Evolutionary conservation across 1,140 invertebrate genomes (phyloP), one percentile per base, ranked within the genome.

Genomic region (Tetramorium parvispinum): DNA sequence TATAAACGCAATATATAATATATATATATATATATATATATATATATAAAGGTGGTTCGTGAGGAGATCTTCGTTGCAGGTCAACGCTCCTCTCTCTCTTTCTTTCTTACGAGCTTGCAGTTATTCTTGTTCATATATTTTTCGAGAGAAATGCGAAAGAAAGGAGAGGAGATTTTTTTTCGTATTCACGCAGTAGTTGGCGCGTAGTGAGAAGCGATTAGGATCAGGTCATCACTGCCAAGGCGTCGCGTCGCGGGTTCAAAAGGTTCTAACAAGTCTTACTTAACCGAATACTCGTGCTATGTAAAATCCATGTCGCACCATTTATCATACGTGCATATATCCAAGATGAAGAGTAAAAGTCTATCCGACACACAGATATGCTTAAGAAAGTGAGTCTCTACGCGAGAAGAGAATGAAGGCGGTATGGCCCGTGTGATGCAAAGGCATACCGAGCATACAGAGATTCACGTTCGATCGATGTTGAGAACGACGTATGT

Each of bases 171-270:
- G 21, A 63, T 75, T 57, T 68, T 87, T 68, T 81, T 53, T 83
- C 75, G n/a, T 85, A 81, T 90, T 79, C 73, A 66, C 71, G 24
- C 66, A 61, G 21, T 88, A 86, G 87, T 59, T 59, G 37, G 55
- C 88, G 79, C 73, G 73, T 59, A 43, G 55, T 90, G 78, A 85
- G 66, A 78, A 90, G 51, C 57, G 40, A 13, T 78, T 73, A 88
- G 87, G 70, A 91, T 91, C 87, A 53, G 13, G 63, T 87, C 90
- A 91, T 87, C 90, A 91, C 90, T 91, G 90, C 90, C 90, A 91
- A 90, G 73, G 81, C 76, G 85, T 91, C 85, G 81, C 76, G 82
- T 91, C 76, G n/a, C 5, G 79, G 87, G 68, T 65, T 89, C 7
- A 81, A 91, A 89, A 88, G 40, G 21, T 88, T 87, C 79, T 55